A percentile compares a stretch with the other conserved stretches of the same genome.
phyloP scores from a whole-genome alignment of 2,888 invertebrate species.

The Subacronicta megacephala region DNA sequence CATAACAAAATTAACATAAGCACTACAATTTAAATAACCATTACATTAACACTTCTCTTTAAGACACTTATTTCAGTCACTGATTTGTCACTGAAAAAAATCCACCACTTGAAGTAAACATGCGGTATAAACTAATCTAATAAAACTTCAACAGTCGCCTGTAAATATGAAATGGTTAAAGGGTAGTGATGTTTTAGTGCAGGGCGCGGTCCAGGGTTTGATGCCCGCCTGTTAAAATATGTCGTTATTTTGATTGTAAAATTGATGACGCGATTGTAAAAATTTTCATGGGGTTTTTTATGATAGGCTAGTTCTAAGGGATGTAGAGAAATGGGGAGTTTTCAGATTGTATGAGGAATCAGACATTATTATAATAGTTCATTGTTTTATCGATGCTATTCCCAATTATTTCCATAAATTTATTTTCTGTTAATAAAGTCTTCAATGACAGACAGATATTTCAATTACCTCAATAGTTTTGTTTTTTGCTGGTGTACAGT shows the following conservation, averaged over 20 bases:
- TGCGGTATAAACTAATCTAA: conserved; percentile 33
- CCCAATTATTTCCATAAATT: no score
- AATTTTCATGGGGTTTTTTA: conserved; percentile 58
- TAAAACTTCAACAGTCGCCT: conserved; percentile 43
- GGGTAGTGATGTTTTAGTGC: conserved; percentile 58
- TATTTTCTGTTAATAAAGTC: no score
- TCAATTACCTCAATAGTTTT: no score
- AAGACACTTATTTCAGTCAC: no score
- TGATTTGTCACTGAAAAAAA: no score
- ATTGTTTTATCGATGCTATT: no score
- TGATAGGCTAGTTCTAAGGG: conserved; percentile 51
- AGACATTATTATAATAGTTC: no score
- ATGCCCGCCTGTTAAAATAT: conserved; percentile 58
- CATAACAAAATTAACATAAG: no score
- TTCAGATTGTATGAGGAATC: not conserved
- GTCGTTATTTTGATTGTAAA: conserved; percentile 62
- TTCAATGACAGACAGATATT: no score
- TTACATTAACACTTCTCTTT: no score
- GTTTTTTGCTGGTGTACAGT: no score
- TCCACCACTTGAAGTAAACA: conserved; percentile 16
- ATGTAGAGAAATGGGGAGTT: conserved; percentile 18
- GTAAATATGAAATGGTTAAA: conserved; percentile 52
- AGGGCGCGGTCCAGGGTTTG: conserved; percentile 54
- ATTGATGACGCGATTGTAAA: conserved; percentile 60
- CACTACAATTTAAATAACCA: no score